A percentile compares a stretch with the other conserved stretches of the same genome.
phyloP scores from a whole-genome alignment of 1,140 invertebrate genomes.

The Lethrus apterus region DNA sequence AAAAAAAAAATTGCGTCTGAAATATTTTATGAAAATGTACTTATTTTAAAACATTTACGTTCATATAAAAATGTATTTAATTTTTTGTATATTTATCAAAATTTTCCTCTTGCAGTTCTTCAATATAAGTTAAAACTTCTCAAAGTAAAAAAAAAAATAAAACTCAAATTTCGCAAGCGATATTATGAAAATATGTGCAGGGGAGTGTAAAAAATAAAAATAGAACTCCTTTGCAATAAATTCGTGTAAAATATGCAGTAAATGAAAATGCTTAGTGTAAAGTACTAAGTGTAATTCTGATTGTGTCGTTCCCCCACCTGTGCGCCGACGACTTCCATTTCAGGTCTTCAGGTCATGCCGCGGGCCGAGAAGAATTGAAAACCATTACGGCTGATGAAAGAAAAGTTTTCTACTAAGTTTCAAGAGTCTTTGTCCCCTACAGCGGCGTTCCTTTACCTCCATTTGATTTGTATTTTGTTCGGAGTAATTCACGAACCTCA shows the following conservation, averaged over 20 bases:
- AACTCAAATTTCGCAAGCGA: too few relatives aligned
- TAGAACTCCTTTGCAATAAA: too few relatives aligned
- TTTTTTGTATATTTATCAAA: too few relatives aligned
- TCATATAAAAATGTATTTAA: too few relatives aligned
- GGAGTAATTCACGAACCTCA: conserved; percentile 22
- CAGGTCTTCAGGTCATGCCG: conserved; percentile 32
- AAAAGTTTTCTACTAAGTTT: conserved; percentile 38
- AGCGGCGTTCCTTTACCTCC: conserved; percentile 31
- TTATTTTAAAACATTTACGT: too few relatives aligned
- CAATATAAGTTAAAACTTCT: too few relatives aligned
- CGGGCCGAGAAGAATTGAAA: conserved; percentile 39
- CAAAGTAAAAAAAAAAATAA: too few relatives aligned
- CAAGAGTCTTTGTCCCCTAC: conserved; percentile 32
- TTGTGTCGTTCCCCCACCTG: conserved; percentile 14
- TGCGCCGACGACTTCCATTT: conserved; percentile 2
- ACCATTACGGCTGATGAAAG: conserved; percentile 41
- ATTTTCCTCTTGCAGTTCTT: too few relatives aligned
- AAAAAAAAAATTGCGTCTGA: too few relatives aligned
- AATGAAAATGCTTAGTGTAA: conserved; percentile 8
- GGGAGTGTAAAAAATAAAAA: too few relatives aligned
- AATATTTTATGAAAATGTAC: too few relatives aligned
- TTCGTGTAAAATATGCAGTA: conserved; percentile 2
- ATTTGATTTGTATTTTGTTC: conserved; percentile 35
- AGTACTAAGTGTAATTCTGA: conserved; percentile 7
- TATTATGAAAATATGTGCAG: too few relatives aligned